Evolutionary conservation across 2,113 vertebrate genomes (phyloP).

Genomic region (Ophthalmolycus amberensis): DNA sequence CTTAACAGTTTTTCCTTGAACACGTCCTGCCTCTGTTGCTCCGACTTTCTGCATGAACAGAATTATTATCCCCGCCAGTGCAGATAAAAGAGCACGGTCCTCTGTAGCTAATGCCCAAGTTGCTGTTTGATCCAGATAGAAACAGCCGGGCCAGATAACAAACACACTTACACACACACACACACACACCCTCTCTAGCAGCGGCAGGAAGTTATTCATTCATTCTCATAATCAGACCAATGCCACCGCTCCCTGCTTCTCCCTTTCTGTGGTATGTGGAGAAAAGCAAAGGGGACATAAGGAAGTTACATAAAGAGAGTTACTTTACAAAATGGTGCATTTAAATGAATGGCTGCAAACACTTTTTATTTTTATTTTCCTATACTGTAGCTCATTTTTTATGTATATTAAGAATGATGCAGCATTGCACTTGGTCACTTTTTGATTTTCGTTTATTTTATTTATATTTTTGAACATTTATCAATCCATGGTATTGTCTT

Average conservation of each 20-base stretch:
- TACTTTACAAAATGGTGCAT: neutral
- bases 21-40: conserved; percentile 29
- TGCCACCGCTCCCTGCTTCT: conserved; percentile 51
- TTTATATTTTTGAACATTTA: neutral
- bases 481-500: neutral
- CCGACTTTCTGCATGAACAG: conserved; percentile 58
- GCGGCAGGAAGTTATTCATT: conserved; percentile 78
- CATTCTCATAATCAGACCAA: conserved; percentile 64
- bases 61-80: conserved; percentile 62
- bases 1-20: conserved; percentile 65
- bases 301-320: neutral
- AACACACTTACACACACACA: conserved; percentile 50
- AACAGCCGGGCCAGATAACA: conserved; percentile 67
- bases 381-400: neutral
- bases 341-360: neutral
- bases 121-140: conserved; percentile 80
- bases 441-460: neutral
- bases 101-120: conserved; percentile 61
- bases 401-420: neutral
- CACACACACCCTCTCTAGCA: conserved; percentile 39
- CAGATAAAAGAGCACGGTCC: conserved; percentile 76
- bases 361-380: neutral
- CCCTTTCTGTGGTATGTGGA: conserved; percentile 39
- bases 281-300: neutral
- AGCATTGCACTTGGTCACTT: neutral